Base-by-base conservation (phyloP, 2,888 invertebrate genomes). In the Tetanocera ferruginea region DNA sequence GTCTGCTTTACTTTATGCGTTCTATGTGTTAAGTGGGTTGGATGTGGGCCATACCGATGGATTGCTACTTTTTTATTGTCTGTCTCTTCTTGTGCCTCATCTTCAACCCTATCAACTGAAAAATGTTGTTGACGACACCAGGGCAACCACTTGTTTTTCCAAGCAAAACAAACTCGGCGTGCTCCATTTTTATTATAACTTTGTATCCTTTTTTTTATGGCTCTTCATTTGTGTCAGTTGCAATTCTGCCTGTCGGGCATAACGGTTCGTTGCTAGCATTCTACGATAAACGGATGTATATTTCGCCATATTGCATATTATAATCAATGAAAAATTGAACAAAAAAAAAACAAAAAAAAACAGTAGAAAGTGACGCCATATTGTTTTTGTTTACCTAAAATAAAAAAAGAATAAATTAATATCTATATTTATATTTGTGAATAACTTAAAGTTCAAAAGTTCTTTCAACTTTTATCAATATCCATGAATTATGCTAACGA, bases 131-230 rank as follows among this genome's bases (percentile, higher is more conserved):
- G 9, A 9, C 31, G 62, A 28, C 76, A 83, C 87, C 88, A 87
- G 86, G 87, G 86, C 87, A 88, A 87, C 87, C 88, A 88, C 88
- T 87, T 88, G 88, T 88, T 87, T 87, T 88, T 83, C 83, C 82
- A 83, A 84, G 85, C 87, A 87, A 84, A 87, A 87, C 85, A 87
- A 86, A 81, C 66, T 69, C 62, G 62, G 28, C 49, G 69, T 76
- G 57, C n/a, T 76, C 51, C 51, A 25, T 28, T 11, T 43, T 52
- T 69, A 25, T 51, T 66, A 8, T 11, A 34, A n/a, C 43, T 60
- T 69, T 76, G 67, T 79, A n/a, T 74, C 69, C 77, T 73, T 77
- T 52, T 60, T 76, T 69, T 76, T 76, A 23, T 19, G 64, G 64
- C 25, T 73, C 64, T n/a, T 76, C 52, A 25, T 60, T 67, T 19